A percentile compares a stretch with the other conserved stretches of the same genome.
Conservation (phyloP, 2,888 invertebrate genomes). For the Drosophila merina region DNA sequence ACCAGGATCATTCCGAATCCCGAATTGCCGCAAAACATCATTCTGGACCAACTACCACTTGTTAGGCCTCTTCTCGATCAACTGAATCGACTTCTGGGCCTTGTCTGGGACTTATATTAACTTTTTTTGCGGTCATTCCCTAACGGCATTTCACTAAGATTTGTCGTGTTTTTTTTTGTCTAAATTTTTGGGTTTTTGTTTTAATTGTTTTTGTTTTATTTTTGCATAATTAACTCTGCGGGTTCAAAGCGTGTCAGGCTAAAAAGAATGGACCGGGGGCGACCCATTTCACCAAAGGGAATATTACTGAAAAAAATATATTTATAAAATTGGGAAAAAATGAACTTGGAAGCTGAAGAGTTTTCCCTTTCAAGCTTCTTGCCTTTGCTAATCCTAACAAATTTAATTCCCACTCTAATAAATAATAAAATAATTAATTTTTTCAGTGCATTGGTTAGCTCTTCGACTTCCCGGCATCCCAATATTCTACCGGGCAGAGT, state of each 20-base stretch:
- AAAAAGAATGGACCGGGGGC: slow-evolving; percentile 14
- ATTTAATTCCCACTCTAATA: too few species aligned
- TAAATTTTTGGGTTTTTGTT: not conserved
- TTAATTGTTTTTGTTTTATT: slow-evolving; percentile 5
- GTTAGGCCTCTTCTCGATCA: slow-evolving; percentile 36
- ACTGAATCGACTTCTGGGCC: slow-evolving; percentile 36
- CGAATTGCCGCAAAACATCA: slow-evolving; percentile 26
- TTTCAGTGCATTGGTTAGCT: slow-evolving; percentile 6
- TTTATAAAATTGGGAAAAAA: too few species aligned
- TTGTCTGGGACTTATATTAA: slow-evolving; percentile 66
- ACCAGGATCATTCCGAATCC: slow-evolving; percentile 49
- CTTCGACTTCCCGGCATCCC: not conserved
- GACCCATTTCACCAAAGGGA: slow-evolving; percentile 33
- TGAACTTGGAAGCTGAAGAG: too few species aligned
- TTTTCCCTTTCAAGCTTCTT: too few species aligned
- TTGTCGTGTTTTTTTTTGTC: slow-evolving; percentile 16
- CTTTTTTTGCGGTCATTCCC: slow-evolving; percentile 52
- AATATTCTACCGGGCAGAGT: slow-evolving; percentile 21
- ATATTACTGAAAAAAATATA: not conserved
- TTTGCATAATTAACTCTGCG: slow-evolving; percentile 47
- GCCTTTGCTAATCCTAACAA: too few species aligned
- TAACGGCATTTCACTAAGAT: slow-evolving; percentile 59
- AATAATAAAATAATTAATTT: not conserved
- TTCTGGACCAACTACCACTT: slow-evolving; percentile 23
- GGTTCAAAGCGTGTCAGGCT: slow-evolving; percentile 66